Conservation (phyloP, 2,888 invertebrate species). For the Drosophila glabriapex region DNA sequence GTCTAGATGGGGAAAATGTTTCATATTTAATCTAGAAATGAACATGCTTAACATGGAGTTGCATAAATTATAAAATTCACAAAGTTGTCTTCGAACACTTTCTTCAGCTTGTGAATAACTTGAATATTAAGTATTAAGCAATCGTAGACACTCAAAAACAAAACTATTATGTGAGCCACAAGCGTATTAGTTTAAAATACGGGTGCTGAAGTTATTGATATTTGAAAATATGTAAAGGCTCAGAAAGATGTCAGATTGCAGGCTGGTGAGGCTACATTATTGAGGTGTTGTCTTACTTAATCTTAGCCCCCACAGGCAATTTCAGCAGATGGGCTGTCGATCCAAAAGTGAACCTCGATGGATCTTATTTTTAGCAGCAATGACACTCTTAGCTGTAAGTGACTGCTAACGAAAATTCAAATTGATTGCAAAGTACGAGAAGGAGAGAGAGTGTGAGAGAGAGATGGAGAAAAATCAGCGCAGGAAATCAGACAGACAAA, state of each 20-base stretch:
- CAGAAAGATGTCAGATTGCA: not conserved
- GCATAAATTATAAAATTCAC: not conserved
- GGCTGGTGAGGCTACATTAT: not conserved
- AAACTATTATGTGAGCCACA: not conserved
- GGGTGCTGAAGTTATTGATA: no score
- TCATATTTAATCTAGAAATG: not conserved
- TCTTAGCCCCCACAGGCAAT: not conserved
- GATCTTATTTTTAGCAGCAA: not conserved
- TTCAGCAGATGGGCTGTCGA: not conserved
- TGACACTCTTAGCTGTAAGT: conserved; percentile 3
- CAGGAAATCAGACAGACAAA: conserved; percentile 52
- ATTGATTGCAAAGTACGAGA: conserved; percentile 15
- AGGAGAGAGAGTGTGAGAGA: not conserved
- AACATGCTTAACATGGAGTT: no score
- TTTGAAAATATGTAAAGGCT: not conserved
- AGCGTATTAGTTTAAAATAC: not conserved
- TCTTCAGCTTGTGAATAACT: not conserved
- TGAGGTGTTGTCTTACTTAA: conserved; percentile 15
- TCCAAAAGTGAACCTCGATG: not conserved
- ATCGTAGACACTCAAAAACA: not conserved
- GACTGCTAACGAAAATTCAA: conserved; percentile 20
- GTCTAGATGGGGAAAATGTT: not conserved
- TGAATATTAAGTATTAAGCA: not conserved
- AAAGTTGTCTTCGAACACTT: not conserved
- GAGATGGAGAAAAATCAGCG: conserved; percentile 41